Evolutionary conservation across 92 coral and sea anemone genomes (phyloP), one percentile per base, ranked within the genome.

Genomic region (Porites cylindrica): DNA sequence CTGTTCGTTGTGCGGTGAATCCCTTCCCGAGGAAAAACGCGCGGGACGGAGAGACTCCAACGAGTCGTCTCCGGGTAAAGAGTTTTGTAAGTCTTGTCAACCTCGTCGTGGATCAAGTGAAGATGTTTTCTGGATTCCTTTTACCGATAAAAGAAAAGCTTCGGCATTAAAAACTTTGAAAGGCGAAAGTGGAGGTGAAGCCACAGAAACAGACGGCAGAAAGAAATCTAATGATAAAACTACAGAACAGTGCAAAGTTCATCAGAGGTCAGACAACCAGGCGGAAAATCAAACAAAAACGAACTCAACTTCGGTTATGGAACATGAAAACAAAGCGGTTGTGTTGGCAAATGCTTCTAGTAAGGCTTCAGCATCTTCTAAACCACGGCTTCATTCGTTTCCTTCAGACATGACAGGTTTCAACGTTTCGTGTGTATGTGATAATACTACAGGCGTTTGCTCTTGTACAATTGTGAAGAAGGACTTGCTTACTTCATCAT

Each of bases 51-150:
- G 64, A 63, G 79, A 14, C 26, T 64, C 87, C 1, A 51, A 10
- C 16, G 19, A 23, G 21, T 62, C 72, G 14, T 20, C 26, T 63
- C 7, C 73, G 51, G 81, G 75, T 6, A 74, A 61, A 83, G 77
- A 77, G 56, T 10, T 69, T 12, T 76, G 82, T 17, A 66, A 85
- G 65, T 66, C 83, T 43, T 76, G 82, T 19, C 75, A 56, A 76
- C 83, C 89, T 8, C 76, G 89, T 50, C 77, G 68, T 1, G 21
- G 82, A 18, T 85, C 89, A 24, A 85, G 24, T 26, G 77, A 78
- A 2, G 89, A 68, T n/a, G 77, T 66, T 54, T 85, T 85, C 67
- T 85, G 89, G 89, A 78, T 85, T 43, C 89, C 89, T n/a, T 70
- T 85, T 47, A 66, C 67, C 38, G 89, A 85, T 4, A 68, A 85